These are phyloP conservation scores for Cyclargus thomasi DNA, from an alignment of 1,140 invertebrate genomes.

Conservation along the genomic window DNA sequence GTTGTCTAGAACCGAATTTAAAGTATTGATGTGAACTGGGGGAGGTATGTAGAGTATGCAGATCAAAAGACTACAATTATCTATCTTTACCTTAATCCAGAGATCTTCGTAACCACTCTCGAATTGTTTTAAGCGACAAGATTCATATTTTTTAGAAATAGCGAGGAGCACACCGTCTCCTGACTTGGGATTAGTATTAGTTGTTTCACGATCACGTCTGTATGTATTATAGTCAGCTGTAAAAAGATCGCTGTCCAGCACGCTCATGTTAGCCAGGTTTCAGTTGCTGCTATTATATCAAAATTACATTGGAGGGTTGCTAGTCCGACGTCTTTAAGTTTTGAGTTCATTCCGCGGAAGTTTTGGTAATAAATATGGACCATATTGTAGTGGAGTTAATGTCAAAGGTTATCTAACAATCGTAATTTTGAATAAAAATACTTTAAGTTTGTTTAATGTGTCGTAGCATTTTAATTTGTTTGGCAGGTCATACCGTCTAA, in stretches of 20 bases:
- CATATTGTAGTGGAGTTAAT: constrained; percentile 14
- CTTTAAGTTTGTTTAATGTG: constrained; percentile 23
- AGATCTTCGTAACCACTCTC: constrained; percentile 29
- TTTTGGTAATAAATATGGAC: constrained; percentile 38
- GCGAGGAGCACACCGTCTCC: constrained; percentile 30
- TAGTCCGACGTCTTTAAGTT: constrained; percentile 27
- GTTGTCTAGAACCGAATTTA: too few species aligned
- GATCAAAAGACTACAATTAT: too few species aligned
- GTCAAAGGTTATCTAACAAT: constrained; percentile 1
- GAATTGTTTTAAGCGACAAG: constrained; percentile 17
- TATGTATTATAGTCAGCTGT: constrained; percentile 25
- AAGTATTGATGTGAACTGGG: too few species aligned
- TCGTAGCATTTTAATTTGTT: constrained; percentile 28
- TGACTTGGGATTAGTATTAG: constrained; percentile 9
- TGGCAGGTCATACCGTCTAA: constrained; percentile 14
- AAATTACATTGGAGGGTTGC: constrained; percentile 2
- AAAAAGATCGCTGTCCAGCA: constrained; percentile 28
- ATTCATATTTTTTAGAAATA: constrained; percentile 24
- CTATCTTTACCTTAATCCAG: constrained; percentile 19
- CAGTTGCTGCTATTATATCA: constrained; percentile 30
- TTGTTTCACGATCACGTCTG: constrained; percentile 27
- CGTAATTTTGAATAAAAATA: not conserved
- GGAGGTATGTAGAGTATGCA: too few species aligned
- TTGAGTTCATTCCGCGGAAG: constrained; percentile 32
- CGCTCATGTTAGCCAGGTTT: constrained; percentile 31